Evolutionary conservation across 2,113 vertebrate species (phyloP).

Genomic region (Nothobranchius furzeri): DNA sequence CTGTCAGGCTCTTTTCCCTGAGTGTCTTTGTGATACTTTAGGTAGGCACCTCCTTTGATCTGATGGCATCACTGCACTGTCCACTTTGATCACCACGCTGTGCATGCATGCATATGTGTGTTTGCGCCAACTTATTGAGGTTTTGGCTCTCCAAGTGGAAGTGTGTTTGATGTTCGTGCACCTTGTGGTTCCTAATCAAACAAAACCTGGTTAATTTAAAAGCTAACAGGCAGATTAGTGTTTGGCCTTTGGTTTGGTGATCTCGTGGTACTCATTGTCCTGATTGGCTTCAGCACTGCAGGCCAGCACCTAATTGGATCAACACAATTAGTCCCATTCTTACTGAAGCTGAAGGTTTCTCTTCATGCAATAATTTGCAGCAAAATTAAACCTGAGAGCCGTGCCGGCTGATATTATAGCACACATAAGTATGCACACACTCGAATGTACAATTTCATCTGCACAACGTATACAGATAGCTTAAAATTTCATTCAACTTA

Average conservation of each 20-base stretch:
- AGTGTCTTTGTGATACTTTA: slow-evolving; percentile 15
- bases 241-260: slow-evolving; percentile 56
- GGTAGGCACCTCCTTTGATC: slow-evolving; percentile 40
- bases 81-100: slow-evolving; percentile 44
- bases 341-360: slow-evolving; percentile 35
- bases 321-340: slow-evolving; percentile 66
- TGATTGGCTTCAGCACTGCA: slow-evolving; percentile 60
- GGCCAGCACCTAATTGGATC: slow-evolving; percentile 69
- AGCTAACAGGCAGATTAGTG: slow-evolving; percentile 62
- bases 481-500: too few species aligned
- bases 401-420: not conserved
- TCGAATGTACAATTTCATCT: too few species aligned
- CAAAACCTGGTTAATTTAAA: slow-evolving; percentile 43
- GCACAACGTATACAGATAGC: too few species aligned
- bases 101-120: slow-evolving; percentile 19
- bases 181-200: slow-evolving; percentile 45
- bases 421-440: not conserved
- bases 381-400: not conserved
- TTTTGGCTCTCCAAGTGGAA: slow-evolving; percentile 28
- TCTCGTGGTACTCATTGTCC: slow-evolving; percentile 52
- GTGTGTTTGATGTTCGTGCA: slow-evolving; percentile 34
- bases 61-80: slow-evolving; percentile 28
- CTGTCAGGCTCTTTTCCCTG: slow-evolving; percentile 19
- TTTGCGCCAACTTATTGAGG: not conserved
- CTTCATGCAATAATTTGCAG: slow-evolving; percentile 24